Conservation (phyloP, 2,113 vertebrate genomes). For the Rhinoderma darwinii region DNA sequence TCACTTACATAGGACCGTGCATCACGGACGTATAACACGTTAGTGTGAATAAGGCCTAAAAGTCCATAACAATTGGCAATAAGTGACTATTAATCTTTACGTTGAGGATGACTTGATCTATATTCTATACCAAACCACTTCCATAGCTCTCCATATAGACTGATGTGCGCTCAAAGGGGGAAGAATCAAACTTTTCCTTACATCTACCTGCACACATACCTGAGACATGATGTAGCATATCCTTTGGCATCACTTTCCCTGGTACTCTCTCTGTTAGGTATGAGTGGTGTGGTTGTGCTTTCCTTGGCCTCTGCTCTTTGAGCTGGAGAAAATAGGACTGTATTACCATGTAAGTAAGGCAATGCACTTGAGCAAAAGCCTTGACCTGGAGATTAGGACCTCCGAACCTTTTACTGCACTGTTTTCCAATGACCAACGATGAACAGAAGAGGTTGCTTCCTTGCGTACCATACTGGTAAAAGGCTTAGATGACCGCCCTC, state of each 20-base stretch:
- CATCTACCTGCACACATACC: not conserved
- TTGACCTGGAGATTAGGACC: too few relatives aligned
- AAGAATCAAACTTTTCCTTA: not conserved
- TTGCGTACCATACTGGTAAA: too few relatives aligned
- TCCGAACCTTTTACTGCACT: too few relatives aligned
- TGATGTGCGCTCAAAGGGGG: not conserved
- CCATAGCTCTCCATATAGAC: not conserved
- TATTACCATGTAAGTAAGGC: too few relatives aligned
- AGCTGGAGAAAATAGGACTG: not conserved
- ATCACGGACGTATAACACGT: too few relatives aligned
- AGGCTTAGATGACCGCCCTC: not conserved
- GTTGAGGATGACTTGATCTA: too few relatives aligned
- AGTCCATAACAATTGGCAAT: too few relatives aligned
- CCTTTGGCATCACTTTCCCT: not conserved
- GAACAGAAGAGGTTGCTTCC: too few relatives aligned
- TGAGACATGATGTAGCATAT: not conserved
- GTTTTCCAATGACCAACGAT: too few relatives aligned
- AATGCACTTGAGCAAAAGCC: not conserved
- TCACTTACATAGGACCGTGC: too few relatives aligned
- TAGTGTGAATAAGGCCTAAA: too few relatives aligned
- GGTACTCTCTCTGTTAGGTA: not conserved
- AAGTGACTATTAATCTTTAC: too few relatives aligned
- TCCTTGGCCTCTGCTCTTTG: not conserved
- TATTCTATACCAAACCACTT: not conserved
- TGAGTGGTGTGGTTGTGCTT: not conserved